These are phyloP conservation scores for Lobophora halterata DNA, from an alignment of 2,888 invertebrate genomes.

Conservation along the genomic window DNA sequence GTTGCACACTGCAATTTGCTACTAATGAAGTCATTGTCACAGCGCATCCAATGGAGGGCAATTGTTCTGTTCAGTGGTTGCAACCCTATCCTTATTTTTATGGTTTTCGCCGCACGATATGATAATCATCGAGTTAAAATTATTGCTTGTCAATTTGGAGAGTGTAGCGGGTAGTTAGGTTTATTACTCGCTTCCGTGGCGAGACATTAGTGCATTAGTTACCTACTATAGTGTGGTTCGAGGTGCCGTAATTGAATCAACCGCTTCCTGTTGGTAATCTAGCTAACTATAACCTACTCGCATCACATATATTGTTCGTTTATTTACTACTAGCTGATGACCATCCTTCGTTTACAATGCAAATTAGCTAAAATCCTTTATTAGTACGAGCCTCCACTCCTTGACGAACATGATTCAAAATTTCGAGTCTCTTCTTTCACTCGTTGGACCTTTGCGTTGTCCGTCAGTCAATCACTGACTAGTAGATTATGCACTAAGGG, in stretches of 20 bases:
- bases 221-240: conserved; percentile 8
- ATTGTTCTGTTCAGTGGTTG: conserved; percentile 58
- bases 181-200: conserved; percentile 47
- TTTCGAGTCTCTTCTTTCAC: too few relatives aligned
- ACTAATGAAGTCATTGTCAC: conserved; percentile 65
- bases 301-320: too few relatives aligned
- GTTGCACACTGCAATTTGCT: conserved; percentile 27
- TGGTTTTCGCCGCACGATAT: conserved; percentile 46
- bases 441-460: too few relatives aligned
- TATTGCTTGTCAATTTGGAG: conserved; percentile 61
- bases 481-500: too few relatives aligned
- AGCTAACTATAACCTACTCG: too few relatives aligned
- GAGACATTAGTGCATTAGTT: conserved; percentile 12
- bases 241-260: conserved; percentile 6
- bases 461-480: too few relatives aligned
- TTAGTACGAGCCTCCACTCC: too few relatives aligned
- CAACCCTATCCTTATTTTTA: conserved; percentile 58
- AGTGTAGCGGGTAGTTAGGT: conserved; percentile 35
- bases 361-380: too few relatives aligned
- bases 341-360: too few relatives aligned
- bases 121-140: conserved; percentile 60
- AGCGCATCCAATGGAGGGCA: conserved; percentile 41
- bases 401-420: too few relatives aligned
- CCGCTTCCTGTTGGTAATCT: background rate
- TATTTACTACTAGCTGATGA: too few relatives aligned